Conservation (phyloP, 2,797 vertebrate species). For the Ciconia nigra region DNA sequence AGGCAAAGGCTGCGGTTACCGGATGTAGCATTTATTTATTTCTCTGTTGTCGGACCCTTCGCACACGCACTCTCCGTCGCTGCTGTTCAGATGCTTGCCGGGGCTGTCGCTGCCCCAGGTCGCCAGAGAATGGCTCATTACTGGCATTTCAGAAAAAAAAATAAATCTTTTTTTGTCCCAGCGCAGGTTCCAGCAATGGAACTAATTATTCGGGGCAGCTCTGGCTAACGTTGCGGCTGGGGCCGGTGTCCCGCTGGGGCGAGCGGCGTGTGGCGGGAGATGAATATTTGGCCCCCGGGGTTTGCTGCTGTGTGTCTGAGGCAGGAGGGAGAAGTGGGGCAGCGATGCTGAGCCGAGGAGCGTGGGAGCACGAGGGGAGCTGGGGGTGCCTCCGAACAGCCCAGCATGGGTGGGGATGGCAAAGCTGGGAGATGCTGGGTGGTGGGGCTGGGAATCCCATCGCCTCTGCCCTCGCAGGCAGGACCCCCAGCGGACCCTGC, state of each 20-base stretch:
- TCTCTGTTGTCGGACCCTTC: neutral
- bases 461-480: neutral
- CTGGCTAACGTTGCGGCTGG: neutral
- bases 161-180: neutral
- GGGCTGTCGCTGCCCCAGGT: neutral
- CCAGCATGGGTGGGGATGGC: neutral
- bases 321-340: neutral
- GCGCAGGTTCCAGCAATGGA: neutral
- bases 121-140: neutral
- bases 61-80: rapidly evolving
- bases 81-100: neutral
- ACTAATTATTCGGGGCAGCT: neutral
- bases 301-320: neutral
- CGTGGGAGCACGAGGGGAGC: neutral
- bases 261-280: rapidly evolving
- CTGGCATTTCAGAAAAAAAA: neutral
- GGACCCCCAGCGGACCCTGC: neutral
- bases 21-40: neutral
- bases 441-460: neutral
- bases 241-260: rapidly evolving
- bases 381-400: neutral
- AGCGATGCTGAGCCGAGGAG: neutral
- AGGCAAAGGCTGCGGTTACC: neutral
- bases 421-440: neutral
- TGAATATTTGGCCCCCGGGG: neutral